A percentile compares a stretch with the other conserved stretches of the same genome.
Evolutionary conservation across 2,113 vertebrate genomes (phyloP).

Genomic region (Ptyas mucosa): DNA sequence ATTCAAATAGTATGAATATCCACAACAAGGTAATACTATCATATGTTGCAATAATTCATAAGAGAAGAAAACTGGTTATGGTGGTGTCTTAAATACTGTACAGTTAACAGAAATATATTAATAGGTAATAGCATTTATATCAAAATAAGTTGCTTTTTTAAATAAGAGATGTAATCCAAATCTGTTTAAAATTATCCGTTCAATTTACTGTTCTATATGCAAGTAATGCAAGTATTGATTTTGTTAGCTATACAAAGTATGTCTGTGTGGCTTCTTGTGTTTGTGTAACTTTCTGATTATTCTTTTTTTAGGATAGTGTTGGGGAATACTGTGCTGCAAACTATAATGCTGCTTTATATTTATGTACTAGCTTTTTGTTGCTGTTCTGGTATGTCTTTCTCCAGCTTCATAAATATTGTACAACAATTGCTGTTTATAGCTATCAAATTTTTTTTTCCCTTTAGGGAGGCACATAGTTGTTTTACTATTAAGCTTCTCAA

Average conservation of each 20-base stretch:
- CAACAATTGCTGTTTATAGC: conserved; percentile 10
- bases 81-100: neutral
- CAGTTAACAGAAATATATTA: neutral
- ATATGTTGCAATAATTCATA: neutral
- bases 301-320: conserved; percentile 1
- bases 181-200: neutral
- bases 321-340: conserved; percentile 1
- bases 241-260: neutral
- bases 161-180: conserved; percentile 5
- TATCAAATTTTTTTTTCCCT: conserved; percentile 1
- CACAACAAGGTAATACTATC: neutral
- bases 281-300: neutral
- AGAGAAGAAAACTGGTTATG: neutral
- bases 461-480: conserved; percentile 4
- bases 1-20: accelerated
- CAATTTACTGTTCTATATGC: neutral
- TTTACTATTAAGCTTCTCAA: conserved; percentile 34
- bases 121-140: neutral
- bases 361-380: neutral
- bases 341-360: neutral
- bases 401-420: neutral
- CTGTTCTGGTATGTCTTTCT: neutral
- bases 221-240: neutral
- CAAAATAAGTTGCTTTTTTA: accelerated
- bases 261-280: accelerated